phyloP scores from a whole-genome alignment of 2,113 vertebrate species.

The Colossoma macropomum region DNA sequence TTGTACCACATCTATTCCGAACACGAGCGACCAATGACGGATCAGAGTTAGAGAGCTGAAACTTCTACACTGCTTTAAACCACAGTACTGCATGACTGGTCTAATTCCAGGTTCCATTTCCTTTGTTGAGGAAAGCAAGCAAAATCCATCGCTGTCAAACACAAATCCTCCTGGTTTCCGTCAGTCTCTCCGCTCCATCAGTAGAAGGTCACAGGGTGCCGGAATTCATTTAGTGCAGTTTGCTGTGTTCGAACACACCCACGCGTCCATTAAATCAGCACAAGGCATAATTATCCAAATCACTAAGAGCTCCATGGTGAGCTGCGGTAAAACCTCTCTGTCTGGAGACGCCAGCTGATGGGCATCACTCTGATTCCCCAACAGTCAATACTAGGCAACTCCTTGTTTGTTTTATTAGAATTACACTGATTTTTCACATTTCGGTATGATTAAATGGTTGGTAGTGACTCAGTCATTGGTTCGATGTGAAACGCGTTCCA shows the following conservation, averaged over 20 bases:
- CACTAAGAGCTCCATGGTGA: slow-evolving; percentile 25
- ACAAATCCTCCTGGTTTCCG: slow-evolving; percentile 9
- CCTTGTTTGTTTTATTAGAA: too few relatives aligned
- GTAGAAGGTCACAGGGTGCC: neutral
- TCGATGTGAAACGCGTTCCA: too few relatives aligned
- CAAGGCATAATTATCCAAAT: slow-evolving; percentile 34
- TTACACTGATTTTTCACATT: too few relatives aligned
- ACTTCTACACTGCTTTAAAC: neutral
- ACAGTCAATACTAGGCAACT: neutral
- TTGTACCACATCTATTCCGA: neutral
- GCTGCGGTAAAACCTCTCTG: slow-evolving; percentile 16
- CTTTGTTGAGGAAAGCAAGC: neutral
- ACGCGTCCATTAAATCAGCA: slow-evolving; percentile 48
- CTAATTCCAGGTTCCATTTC: neutral
- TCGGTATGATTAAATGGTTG: too few relatives aligned
- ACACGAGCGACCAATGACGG: neutral
- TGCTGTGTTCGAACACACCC: slow-evolving; percentile 35
- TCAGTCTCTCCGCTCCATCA: neutral
- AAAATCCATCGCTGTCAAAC: neutral
- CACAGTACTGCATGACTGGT: neutral
- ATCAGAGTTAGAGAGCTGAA: neutral
- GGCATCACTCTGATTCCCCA: neutral
- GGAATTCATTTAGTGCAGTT: slow-evolving; percentile 28
- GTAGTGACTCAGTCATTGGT: too few relatives aligned
- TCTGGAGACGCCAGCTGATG: neutral